Conservation (phyloP, 2,888 invertebrate species). For the Pardosa pseudoannulata region DNA sequence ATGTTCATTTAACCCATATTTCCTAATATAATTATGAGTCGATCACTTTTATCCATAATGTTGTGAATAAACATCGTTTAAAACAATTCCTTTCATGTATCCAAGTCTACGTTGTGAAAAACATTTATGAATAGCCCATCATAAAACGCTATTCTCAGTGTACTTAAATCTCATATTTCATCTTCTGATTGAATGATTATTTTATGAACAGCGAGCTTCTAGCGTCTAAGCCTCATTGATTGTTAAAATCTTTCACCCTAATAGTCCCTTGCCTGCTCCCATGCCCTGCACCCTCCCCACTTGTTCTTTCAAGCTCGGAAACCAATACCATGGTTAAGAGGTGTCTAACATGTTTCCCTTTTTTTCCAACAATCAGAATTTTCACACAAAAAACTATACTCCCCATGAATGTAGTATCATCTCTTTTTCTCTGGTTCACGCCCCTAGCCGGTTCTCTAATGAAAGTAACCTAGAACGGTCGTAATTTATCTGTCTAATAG, state of each 20-base stretch:
- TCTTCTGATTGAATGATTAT: slow-evolving; percentile 6
- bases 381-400: slow-evolving; percentile 20
- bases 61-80: too few species aligned
- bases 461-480: slow-evolving; percentile 47
- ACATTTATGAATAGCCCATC: too few species aligned
- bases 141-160: too few species aligned
- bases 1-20: too few species aligned
- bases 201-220: not conserved
- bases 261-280: not conserved
- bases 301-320: not conserved
- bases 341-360: slow-evolving; percentile 2
- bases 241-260: not conserved
- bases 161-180: slow-evolving; percentile 12
- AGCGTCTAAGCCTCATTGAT: not conserved
- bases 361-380: slow-evolving; percentile 18
- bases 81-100: too few species aligned
- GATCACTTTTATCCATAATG: too few species aligned
- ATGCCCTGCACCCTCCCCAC: not conserved
- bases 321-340: not conserved
- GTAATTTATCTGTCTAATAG: slow-evolving; percentile 72
- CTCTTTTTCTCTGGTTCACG: slow-evolving; percentile 39
- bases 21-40: too few species aligned
- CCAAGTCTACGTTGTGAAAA: too few species aligned
- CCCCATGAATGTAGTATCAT: slow-evolving; percentile 40
- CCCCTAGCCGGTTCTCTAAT: slow-evolving; percentile 38